phyloP scores from a whole-genome alignment of 2,797 vertebrate species.

The Anniella stebbinsi region DNA sequence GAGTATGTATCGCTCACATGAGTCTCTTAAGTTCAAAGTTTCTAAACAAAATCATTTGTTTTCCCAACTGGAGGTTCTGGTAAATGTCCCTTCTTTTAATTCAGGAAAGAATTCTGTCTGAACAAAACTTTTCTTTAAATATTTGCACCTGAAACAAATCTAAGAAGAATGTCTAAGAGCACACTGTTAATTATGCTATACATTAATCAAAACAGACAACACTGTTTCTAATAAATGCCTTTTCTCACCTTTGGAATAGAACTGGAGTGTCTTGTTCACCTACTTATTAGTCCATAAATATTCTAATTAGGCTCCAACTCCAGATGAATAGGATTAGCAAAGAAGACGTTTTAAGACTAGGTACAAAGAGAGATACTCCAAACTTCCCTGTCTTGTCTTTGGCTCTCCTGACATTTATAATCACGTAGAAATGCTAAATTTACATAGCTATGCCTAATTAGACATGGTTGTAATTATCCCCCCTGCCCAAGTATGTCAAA shows the following conservation, averaged over 20 bases:
- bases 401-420: constrained; percentile 83
- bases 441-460: constrained; percentile 89
- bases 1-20: not conserved
- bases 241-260: constrained; percentile 84
- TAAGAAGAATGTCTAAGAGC: constrained; percentile 62
- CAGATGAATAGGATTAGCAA: constrained; percentile 85
- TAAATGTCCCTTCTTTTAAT: not conserved
- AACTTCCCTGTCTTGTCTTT: constrained; percentile 79
- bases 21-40: not conserved
- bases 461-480: constrained; percentile 85
- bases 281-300: constrained; percentile 92
- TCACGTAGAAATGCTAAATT: constrained; percentile 81
- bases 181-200: constrained; percentile 80
- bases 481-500: constrained; percentile 68
- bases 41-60: not conserved
- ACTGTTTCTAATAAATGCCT: constrained; percentile 78
- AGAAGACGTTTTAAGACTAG: constrained; percentile 75
- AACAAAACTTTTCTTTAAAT: constrained; percentile 62
- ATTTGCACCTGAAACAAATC: constrained; percentile 69
- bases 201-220: constrained; percentile 79
- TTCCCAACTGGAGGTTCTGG: constrained; percentile 9
- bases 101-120: constrained; percentile 9
- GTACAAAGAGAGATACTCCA: constrained; percentile 71
- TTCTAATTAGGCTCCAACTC: constrained; percentile 88
- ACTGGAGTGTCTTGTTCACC: constrained; percentile 86